These are phyloP conservation scores for Urocynchramus pylzowi DNA, from an alignment of 2,113 vertebrate genomes.

Conservation along the genomic window DNA sequence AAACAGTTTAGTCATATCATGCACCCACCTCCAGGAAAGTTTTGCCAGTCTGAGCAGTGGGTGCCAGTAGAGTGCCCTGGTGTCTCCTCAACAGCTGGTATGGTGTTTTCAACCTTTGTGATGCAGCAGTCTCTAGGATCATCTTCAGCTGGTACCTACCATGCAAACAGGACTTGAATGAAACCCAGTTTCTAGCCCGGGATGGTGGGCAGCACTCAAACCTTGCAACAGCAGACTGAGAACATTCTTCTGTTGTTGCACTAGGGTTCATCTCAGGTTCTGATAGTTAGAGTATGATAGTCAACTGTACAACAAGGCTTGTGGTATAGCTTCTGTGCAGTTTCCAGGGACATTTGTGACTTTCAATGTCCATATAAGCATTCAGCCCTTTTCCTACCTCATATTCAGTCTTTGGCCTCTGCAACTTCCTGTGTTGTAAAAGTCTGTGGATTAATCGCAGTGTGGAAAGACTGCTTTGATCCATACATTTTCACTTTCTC, in stretches of 20 bases:
- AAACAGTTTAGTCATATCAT: background rate
- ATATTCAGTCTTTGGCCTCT: background rate
- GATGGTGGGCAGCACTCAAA: background rate
- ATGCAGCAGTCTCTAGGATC: background rate
- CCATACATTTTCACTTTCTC: background rate
- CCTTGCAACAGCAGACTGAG: background rate
- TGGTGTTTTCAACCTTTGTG: rapidly evolving
- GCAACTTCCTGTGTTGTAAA: background rate
- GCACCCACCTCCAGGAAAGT: background rate
- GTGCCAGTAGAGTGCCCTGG: background rate
- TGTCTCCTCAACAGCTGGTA: background rate
- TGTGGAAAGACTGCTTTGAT: background rate
- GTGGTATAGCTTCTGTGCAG: background rate
- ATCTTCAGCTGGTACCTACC: background rate
- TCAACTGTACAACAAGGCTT: background rate
- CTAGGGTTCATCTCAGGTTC: background rate
- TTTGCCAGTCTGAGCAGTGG: background rate
- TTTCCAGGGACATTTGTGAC: background rate
- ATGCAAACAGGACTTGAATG: background rate
- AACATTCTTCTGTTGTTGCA: background rate
- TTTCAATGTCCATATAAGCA: background rate
- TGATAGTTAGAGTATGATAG: background rate
- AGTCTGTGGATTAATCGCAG: background rate
- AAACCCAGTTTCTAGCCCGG: background rate
- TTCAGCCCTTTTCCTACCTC: background rate